A percentile compares a stretch with the other conserved stretches of the same genome.
These are phyloP conservation scores for Ochropacha duplaris DNA, from an alignment of 2,888 invertebrate species.

Conservation along the genomic window DNA sequence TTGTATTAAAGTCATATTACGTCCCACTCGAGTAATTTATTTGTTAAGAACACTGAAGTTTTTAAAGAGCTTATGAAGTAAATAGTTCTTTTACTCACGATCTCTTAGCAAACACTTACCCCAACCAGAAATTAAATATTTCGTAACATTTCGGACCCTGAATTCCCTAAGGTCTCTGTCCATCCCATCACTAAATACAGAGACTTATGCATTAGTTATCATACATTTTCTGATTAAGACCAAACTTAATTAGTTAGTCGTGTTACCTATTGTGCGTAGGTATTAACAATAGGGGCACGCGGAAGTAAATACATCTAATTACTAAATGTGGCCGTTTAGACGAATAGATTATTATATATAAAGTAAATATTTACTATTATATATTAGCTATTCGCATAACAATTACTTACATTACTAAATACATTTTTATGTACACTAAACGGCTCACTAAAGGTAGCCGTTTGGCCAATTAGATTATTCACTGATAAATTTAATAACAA, in stretches of 20 bases:
- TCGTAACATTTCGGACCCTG: neutral
- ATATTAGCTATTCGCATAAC: too few species aligned
- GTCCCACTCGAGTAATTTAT: too few species aligned
- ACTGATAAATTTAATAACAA: neutral
- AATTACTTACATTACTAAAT: too few species aligned
- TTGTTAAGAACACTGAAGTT: too few species aligned
- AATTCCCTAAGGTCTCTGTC: neutral
- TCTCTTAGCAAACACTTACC: neutral
- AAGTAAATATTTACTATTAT: neutral
- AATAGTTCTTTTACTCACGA: neutral
- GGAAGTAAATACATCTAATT: neutral
- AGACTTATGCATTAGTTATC: slow-evolving; percentile 24
- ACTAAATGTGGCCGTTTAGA: neutral
- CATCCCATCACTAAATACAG: slow-evolving; percentile 9
- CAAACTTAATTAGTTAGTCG: slow-evolving; percentile 27
- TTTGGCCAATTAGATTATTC: too few species aligned
- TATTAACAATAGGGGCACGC: neutral
- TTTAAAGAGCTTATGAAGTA: too few species aligned
- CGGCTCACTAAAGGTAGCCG: too few species aligned
- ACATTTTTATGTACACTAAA: too few species aligned
- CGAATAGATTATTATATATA: neutral
- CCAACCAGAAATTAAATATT: neutral
- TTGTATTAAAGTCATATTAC: too few species aligned
- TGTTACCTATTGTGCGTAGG: neutral
- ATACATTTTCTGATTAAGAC: slow-evolving; percentile 27